phyloP scores from a whole-genome alignment of 1,140 invertebrate species.

The Bicyclus anynana region DNA sequence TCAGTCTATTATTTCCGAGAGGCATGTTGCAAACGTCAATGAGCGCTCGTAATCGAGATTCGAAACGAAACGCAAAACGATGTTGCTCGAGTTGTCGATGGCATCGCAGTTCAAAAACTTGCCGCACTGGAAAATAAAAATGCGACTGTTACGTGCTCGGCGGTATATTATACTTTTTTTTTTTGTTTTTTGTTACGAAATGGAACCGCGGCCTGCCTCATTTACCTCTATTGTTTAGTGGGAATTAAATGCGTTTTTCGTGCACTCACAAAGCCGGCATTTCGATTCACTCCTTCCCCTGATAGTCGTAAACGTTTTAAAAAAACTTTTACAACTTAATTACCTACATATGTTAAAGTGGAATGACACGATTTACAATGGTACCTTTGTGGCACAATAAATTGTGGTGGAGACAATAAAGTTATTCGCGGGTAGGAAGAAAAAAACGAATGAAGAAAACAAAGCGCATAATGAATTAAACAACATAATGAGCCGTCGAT shows the following conservation, averaged over 20 bases:
- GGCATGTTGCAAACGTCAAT: conserved; percentile 49
- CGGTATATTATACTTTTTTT: conserved; percentile 30
- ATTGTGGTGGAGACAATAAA: conserved; percentile 62
- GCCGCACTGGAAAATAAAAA: conserved; percentile 39
- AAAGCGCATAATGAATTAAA: conserved; percentile 73
- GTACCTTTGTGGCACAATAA: conserved; percentile 58
- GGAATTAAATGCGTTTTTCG: conserved; percentile 48
- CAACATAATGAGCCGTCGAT: conserved; percentile 63
- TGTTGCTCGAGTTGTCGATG: conserved; percentile 39
- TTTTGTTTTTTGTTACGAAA: conserved; percentile 15
- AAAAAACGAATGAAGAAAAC: conserved; percentile 67
- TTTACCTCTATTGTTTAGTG: conserved; percentile 47
- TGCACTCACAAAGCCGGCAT: conserved; percentile 27
- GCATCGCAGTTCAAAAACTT: conserved; percentile 35
- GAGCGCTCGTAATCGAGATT: conserved; percentile 48
- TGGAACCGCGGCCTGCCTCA: conserved; percentile 28
- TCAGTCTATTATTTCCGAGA: conserved; percentile 30
- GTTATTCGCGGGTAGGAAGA: conserved; percentile 48
- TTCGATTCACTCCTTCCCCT: conserved; percentile 31
- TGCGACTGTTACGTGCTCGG: conserved; percentile 32
- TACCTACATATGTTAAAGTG: conserved; percentile 69
- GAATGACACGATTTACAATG: conserved; percentile 68
- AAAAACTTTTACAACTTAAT: conserved; percentile 72
- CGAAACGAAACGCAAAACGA: conserved; percentile 49
- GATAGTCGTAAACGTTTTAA: conserved; percentile 41